Base-by-base conservation (phyloP, 1,140 invertebrate species). In the Solenopsis fugax region DNA sequence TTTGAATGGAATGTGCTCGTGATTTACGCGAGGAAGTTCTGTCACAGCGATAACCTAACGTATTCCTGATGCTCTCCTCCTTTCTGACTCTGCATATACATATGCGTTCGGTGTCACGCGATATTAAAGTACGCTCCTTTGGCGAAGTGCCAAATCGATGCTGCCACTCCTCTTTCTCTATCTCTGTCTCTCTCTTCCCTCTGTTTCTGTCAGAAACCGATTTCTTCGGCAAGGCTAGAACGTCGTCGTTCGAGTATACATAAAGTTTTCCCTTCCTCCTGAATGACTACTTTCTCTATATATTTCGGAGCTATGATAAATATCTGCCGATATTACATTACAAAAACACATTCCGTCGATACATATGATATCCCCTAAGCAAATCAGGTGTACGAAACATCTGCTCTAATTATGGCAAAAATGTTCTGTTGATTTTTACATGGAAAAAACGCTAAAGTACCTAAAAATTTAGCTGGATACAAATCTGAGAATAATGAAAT, bases 61-160 rank as follows among this genome's bases (percentile, higher is more conserved):
- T 41, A 78, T 86, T 69, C 87, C 73, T n/a, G 54, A 84, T 75
- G 56, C 41, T 56, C 73, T 86, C 54, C 75, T 29, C 52, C 75
- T 52, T 24, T 54, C 21, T 52, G 37, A 52, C 48, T 81, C 29
- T 48, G 10, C 13, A 72, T 41, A 69, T 88, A 88, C 60, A 76
- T 56, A 13, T 37, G 48, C 34, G 58, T 48, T 52, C 58, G 52
- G 56, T 81, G 87, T 89, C 88, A 76, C 75, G 88, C 88, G 88
- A 89, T 89, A 89, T 89, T 89, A 89, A 89, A 89, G 88, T 78
- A 62, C 75, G 85, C 73, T 86, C 45, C 84, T 89, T 89, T 89
- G 88, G 88, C 88, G 7, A 16, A 12, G 37, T 58, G 62, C 84
- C 88, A 89, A 89, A 29, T 71, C 88, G 88, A 89, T 87, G 88